phyloP scores from a whole-genome alignment of 2,797 vertebrate genomes.

The Discoglossus pictus region DNA sequence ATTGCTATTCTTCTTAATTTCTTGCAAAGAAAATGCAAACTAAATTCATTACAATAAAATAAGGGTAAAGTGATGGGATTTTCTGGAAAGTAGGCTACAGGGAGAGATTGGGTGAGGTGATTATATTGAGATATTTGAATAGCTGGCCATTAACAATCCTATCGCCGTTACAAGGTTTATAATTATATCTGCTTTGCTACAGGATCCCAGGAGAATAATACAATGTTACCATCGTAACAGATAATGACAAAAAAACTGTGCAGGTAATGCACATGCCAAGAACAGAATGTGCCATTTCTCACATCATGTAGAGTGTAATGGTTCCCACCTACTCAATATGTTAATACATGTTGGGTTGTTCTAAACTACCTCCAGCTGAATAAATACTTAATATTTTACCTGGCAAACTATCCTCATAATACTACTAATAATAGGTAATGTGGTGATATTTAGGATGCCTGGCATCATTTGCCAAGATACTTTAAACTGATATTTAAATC shows the following conservation, averaged over 20 bases:
- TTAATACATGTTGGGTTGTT: constrained; percentile 63
- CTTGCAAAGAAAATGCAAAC: constrained; percentile 78
- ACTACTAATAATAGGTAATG: too few species aligned
- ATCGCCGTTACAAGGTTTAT: constrained; percentile 85
- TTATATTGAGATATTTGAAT: constrained; percentile 89
- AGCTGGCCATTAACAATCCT: constrained; percentile 84
- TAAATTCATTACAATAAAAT: constrained; percentile 77
- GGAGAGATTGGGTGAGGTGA: constrained; percentile 80
- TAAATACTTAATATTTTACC: constrained; percentile 66
- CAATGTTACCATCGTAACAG: constrained; percentile 70
- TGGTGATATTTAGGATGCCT: constrained; percentile 63
- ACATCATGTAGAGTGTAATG: constrained; percentile 52
- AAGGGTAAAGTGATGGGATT: constrained; percentile 78
- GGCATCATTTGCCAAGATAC: too few species aligned
- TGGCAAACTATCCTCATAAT: constrained; percentile 62
- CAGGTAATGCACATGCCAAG: constrained; percentile 65
- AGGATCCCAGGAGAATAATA: constrained; percentile 87
- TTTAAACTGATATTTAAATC: too few species aligned
- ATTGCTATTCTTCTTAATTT: constrained; percentile 76
- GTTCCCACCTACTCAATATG: constrained; percentile 51
- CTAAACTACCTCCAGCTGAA: constrained; percentile 57
- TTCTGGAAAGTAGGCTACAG: constrained; percentile 74
- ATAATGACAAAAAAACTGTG: constrained; percentile 73
- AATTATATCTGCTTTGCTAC: constrained; percentile 84
- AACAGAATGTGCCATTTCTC: constrained; percentile 60